A percentile compares a stretch with the other conserved stretches of the same genome.
These are phyloP conservation scores for Brassicogethes aeneus DNA, from an alignment of 2,888 invertebrate genomes.

Conservation along the genomic window DNA sequence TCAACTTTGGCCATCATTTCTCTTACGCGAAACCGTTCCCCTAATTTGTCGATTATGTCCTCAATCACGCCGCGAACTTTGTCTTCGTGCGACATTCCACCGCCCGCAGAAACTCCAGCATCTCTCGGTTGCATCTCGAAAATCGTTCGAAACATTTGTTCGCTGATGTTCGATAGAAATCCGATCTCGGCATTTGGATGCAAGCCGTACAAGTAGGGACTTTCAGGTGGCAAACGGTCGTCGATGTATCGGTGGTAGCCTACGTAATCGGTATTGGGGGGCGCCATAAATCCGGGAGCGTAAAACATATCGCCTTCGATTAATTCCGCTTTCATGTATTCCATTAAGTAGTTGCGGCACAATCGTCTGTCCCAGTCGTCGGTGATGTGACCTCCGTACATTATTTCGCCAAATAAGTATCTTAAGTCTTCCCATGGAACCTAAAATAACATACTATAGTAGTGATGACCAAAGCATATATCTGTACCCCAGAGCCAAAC, in stretches of 20 bases:
- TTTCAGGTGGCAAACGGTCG: conserved; percentile 76
- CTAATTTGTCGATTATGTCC: conserved; percentile 80
- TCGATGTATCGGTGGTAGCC: conserved; percentile 87
- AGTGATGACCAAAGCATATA: too few relatives aligned
- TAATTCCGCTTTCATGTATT: conserved; percentile 81
- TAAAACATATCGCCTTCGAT: conserved; percentile 77
- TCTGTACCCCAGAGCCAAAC: too few relatives aligned
- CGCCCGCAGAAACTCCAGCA: conserved; percentile 59
- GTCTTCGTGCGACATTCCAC: conserved; percentile 71
- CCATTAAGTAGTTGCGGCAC: conserved; percentile 76
- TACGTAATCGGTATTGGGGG: conserved; percentile 78
- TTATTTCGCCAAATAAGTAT: conserved; percentile 92
- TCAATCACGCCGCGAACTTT: conserved; percentile 70
- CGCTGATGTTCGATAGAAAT: conserved; percentile 78
- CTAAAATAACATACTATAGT: conserved; percentile 14
- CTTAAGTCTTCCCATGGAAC: conserved; percentile 91
- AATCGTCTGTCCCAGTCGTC: conserved; percentile 92
- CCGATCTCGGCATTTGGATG: conserved; percentile 95
- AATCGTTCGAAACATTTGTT: conserved; percentile 72
- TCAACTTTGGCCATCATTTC: conserved; percentile 83
- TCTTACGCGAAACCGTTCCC: conserved; percentile 76
- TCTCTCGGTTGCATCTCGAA: conserved; percentile 89
- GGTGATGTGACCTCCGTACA: conserved; percentile 96
- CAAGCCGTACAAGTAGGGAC: conserved; percentile 82
- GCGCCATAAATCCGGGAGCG: conserved; percentile 78